These are phyloP conservation scores for Malthinus seriepunctatus DNA, from an alignment of 2,888 invertebrate species.

Conservation along the genomic window DNA sequence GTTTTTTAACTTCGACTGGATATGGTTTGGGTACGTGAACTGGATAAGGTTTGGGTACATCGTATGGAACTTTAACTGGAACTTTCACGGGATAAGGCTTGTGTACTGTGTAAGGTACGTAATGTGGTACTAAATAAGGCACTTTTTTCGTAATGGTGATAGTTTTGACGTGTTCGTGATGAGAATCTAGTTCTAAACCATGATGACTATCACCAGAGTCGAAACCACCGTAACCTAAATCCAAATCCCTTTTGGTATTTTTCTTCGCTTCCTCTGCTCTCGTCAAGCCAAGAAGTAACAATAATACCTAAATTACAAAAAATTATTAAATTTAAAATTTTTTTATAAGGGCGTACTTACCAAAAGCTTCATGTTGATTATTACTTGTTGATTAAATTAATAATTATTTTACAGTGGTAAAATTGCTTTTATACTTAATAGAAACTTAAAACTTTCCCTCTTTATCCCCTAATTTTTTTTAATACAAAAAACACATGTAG, in stretches of 20 bases:
- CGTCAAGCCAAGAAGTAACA: slow-evolving; percentile 1
- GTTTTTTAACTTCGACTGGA: slow-evolving; percentile 63
- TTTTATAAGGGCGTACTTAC: background rate
- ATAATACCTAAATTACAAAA: slow-evolving; percentile 4
- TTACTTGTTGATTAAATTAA: too few relatives aligned
- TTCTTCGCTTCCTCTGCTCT: slow-evolving; percentile 9
- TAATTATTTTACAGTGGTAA: background rate
- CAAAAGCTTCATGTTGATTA: slow-evolving; percentile 4
- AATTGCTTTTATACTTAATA: slow-evolving; percentile 1
- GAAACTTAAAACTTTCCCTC: slow-evolving; percentile 15
- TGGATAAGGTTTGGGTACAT: slow-evolving; percentile 54
- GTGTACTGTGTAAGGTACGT: slow-evolving; percentile 57
- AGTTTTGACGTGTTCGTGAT: slow-evolving; percentile 38
- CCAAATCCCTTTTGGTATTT: slow-evolving; percentile 14
- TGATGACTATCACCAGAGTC: slow-evolving; percentile 29
- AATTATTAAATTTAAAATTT: background rate
- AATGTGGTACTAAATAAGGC: slow-evolving; percentile 56
- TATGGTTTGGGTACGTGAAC: slow-evolving; percentile 63
- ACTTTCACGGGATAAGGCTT: slow-evolving; percentile 60
- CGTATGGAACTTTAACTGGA: slow-evolving; percentile 49
- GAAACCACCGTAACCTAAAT: slow-evolving; percentile 12
- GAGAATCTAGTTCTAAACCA: slow-evolving; percentile 20
- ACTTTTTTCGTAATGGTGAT: slow-evolving; percentile 43
- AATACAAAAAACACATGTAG: slow-evolving; percentile 8
- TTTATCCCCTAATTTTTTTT: slow-evolving; percentile 13